Evolutionary conservation across 1,140 invertebrate species (phyloP).

Genomic region (Leptinotarsa texana): DNA sequence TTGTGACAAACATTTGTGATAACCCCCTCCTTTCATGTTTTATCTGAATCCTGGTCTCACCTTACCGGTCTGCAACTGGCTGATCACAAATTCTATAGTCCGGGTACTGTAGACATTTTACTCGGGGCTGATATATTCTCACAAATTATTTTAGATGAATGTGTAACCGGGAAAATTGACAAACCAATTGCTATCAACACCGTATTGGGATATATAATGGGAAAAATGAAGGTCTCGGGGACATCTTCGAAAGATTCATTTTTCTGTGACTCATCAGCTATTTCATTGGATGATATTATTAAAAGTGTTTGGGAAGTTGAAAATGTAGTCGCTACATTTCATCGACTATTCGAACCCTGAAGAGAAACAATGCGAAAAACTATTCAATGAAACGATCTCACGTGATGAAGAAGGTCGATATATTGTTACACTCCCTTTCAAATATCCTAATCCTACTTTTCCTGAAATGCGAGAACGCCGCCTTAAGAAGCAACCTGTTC

Average conservation of each 20-base stretch:
- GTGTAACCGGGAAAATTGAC: neutral
- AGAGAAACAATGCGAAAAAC: conserved; percentile 19
- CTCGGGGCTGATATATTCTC: conserved; percentile 25
- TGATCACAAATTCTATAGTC: no score
- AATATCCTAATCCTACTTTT: neutral
- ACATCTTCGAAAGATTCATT: neutral
- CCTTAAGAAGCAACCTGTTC: neutral
- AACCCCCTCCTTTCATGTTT: no score
- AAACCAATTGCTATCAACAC: conserved; percentile 20
- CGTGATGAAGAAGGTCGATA: conserved; percentile 16
- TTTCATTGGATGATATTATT: neutral
- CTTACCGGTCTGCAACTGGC: no score
- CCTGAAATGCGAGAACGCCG: conserved; percentile 3
- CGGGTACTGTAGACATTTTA: conserved; percentile 23
- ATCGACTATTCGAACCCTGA: neutral
- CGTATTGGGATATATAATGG: conserved; percentile 20
- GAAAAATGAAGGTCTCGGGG: conserved; percentile 3
- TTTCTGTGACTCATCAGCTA: neutral
- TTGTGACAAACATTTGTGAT: no score
- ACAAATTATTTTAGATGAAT: conserved; percentile 15
- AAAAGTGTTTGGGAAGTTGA: conserved; percentile 26
- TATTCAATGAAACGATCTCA: neutral
- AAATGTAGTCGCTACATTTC: no score
- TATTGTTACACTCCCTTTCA: conserved; percentile 27
- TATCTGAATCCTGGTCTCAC: no score